A percentile compares a stretch with the other conserved stretches of the same genome.
Evolutionary conservation across 2,797 vertebrate genomes (phyloP).

Genomic region (Tokudaia tokunoshimensis): DNA sequence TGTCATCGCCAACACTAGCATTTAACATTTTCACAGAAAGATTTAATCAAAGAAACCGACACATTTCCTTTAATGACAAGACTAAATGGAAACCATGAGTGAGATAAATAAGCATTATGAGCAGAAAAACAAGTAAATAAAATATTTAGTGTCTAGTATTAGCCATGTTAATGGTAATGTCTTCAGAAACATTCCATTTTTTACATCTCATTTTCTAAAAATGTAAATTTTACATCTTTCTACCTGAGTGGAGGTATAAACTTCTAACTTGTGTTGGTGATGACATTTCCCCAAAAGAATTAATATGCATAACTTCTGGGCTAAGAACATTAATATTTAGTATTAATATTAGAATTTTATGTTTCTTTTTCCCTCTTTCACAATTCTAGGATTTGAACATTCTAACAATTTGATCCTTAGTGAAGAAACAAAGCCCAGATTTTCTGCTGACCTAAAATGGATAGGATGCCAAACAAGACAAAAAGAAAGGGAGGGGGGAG

Average conservation of each 20-base stretch:
- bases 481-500: not conserved
- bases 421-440: not conserved
- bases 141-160: not conserved
- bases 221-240: not conserved
- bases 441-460: not conserved
- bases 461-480: not conserved
- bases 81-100: not conserved
- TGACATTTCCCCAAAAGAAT: not conserved
- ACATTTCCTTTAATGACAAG: not conserved
- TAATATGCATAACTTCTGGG: not conserved
- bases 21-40: not conserved
- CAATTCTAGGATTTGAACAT: not conserved
- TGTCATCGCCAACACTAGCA: not conserved
- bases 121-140: not conserved
- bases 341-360: not conserved
- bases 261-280: not conserved
- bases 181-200: not conserved
- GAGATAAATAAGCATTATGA: not conserved
- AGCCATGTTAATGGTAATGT: not conserved
- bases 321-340: not conserved
- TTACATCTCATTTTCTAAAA: not conserved
- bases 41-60: not conserved
- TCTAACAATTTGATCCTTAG: not conserved
- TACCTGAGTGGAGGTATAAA: not conserved
- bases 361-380: not conserved